Evolutionary conservation across 2,888 invertebrate species (phyloP).

Genomic region (Parapristionchus giblindavisi): DNA sequence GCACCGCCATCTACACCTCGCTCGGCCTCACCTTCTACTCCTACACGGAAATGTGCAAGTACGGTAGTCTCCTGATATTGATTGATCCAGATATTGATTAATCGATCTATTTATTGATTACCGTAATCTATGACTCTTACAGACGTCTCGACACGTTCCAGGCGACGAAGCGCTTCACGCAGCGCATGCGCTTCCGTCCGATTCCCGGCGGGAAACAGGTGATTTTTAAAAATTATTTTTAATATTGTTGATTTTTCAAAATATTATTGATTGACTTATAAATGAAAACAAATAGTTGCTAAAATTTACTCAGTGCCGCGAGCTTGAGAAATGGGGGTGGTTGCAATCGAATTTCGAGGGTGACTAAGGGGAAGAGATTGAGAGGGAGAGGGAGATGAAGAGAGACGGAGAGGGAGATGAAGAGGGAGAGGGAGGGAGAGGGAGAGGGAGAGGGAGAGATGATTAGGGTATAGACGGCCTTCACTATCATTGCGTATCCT

Average conservation of each 20-base stretch:
- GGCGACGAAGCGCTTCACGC: slow-evolving; percentile 50
- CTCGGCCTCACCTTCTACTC: slow-evolving; percentile 46
- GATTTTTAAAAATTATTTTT: background rate
- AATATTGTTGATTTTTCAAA: background rate
- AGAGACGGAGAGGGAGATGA: slow-evolving; percentile 27
- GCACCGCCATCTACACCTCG: slow-evolving; percentile 40
- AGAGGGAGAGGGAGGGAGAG: background rate
- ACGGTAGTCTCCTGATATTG: background rate
- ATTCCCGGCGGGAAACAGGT: slow-evolving; percentile 40
- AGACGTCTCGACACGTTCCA: slow-evolving; percentile 38
- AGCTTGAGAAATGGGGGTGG: background rate
- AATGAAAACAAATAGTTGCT: no score
- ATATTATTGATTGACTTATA: no score
- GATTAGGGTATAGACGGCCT: background rate
- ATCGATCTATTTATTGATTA: background rate
- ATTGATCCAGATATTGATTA: background rate
- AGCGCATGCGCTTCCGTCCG: slow-evolving; percentile 44
- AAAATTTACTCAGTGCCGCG: background rate
- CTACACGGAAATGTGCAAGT: slow-evolving; percentile 46
- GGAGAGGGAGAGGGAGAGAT: background rate
- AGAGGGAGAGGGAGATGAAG: background rate
- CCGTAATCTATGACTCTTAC: slow-evolving; percentile 11
- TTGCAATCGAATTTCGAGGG: no score
- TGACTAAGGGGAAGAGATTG: background rate
- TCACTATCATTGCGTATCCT: background rate